Evolutionary conservation across 2,888 invertebrate species (phyloP).

Genomic region (Sarcophaga subvicina): DNA sequence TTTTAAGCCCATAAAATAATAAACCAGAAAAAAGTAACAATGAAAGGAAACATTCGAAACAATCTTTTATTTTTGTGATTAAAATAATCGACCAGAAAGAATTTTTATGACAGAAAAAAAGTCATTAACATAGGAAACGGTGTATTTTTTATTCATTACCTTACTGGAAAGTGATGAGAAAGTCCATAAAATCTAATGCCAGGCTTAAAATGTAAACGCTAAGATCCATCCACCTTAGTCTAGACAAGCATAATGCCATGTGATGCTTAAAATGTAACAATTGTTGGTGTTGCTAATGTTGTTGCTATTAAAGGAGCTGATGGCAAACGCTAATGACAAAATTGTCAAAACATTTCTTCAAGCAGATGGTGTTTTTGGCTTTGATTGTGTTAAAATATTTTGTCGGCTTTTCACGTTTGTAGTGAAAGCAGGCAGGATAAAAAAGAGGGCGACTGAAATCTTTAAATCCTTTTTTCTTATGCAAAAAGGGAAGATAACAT

Average conservation of each 20-base stretch:
- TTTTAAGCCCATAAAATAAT: too few relatives aligned
- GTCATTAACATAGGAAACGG: too few relatives aligned
- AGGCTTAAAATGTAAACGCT: background rate
- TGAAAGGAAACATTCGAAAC: background rate
- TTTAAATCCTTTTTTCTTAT: slow-evolving; percentile 37
- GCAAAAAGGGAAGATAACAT: background rate
- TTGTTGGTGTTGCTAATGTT: background rate
- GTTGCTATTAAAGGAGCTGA: too few relatives aligned
- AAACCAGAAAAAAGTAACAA: too few relatives aligned
- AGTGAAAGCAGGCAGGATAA: background rate
- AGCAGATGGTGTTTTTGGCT: slow-evolving; percentile 30
- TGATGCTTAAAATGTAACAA: background rate
- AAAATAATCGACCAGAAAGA: slow-evolving; percentile 23
- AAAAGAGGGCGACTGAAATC: slow-evolving; percentile 15
- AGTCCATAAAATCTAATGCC: slow-evolving; percentile 6
- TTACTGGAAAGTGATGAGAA: background rate
- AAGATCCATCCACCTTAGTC: background rate
- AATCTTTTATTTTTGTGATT: too few relatives aligned
- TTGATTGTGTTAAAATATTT: slow-evolving; percentile 29
- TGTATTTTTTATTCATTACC: too few relatives aligned
- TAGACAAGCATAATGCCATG: background rate
- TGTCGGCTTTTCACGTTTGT: background rate
- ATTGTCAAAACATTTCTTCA: slow-evolving; percentile 48
- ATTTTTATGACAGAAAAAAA: slow-evolving; percentile 22
- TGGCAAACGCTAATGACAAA: slow-evolving; percentile 33